Percentiles rank a stretch among this genome's conserved stretches.
These are phyloP conservation scores for Triplophysa tibetana DNA, from an alignment of 2,113 vertebrate genomes.

Conservation along the genomic window DNA sequence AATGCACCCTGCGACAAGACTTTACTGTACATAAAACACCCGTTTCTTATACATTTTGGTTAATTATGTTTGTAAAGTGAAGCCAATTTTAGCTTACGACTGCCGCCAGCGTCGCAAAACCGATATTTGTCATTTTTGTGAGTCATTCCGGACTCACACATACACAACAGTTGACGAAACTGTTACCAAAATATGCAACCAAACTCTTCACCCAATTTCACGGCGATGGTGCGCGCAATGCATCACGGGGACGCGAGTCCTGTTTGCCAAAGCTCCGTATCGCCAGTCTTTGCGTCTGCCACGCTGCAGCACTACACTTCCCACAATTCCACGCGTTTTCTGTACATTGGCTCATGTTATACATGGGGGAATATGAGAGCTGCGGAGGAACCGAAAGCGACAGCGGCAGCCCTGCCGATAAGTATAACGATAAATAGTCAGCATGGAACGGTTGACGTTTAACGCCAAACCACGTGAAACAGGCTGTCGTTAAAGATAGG, in stretches of 20 bases:
- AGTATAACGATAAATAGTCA: slow-evolving; percentile 16
- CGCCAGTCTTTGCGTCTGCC: not conserved
- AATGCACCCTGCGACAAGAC: not conserved
- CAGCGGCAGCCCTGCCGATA: slow-evolving; percentile 40
- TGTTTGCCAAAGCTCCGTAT: accelerated
- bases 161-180: slow-evolving; percentile 3
- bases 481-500: not conserved
- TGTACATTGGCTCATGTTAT: slow-evolving; percentile 63
- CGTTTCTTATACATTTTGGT: not conserved
- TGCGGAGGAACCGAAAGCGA: slow-evolving; percentile 53
- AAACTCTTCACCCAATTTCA: slow-evolving; percentile 50
- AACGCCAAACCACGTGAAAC: slow-evolving; percentile 11
- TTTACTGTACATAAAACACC: not conserved
- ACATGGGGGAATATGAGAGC: slow-evolving; percentile 59
- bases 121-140: not conserved
- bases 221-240: slow-evolving; percentile 41
- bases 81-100: not conserved
- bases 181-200: slow-evolving; percentile 46
- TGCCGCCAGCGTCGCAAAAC: not conserved
- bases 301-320: slow-evolving; percentile 58
- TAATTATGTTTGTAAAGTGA: not conserved
- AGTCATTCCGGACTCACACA: not conserved
- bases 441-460: not conserved
- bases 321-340: slow-evolving; percentile 60
- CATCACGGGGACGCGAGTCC: slow-evolving; percentile 64